Evolutionary conservation across 2,888 invertebrate genomes (phyloP).

Genomic region (Parascotia fuliginaria): DNA sequence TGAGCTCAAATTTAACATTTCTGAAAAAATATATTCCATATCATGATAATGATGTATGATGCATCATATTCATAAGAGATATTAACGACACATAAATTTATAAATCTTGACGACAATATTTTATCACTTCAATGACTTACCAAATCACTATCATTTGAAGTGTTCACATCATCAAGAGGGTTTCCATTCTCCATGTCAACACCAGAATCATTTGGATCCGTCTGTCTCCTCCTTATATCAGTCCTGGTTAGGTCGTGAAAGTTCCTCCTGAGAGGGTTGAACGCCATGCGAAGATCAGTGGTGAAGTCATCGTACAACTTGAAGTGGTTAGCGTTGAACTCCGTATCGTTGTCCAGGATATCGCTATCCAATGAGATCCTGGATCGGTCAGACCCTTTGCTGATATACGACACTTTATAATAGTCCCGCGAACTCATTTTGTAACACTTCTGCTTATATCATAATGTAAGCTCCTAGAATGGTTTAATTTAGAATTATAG

Average conservation of each 20-base stretch:
- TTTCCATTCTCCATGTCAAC: conserved; percentile 82
- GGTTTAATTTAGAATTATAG: conserved; percentile 35
- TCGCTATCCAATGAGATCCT: conserved; percentile 58
- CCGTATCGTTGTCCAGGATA: conserved; percentile 77
- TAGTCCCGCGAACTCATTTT: conserved; percentile 77
- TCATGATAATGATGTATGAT: not conserved
- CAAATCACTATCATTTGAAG: conserved; percentile 76
- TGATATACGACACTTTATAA: conserved; percentile 73
- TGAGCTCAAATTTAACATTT: not conserved
- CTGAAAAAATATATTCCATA: too few relatives aligned
- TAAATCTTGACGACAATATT: not conserved
- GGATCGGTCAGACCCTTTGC: conserved; percentile 56
- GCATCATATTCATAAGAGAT: too few relatives aligned
- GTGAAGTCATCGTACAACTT: conserved; percentile 81
- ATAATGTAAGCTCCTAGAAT: conserved; percentile 43
- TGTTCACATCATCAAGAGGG: conserved; percentile 63
- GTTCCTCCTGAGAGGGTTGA: conserved; percentile 67
- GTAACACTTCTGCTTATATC: conserved; percentile 37
- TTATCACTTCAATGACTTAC: conserved; percentile 61
- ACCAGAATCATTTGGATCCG: conserved; percentile 78
- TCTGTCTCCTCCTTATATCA: conserved; percentile 53
- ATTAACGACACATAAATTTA: not conserved
- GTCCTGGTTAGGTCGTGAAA: conserved; percentile 60
- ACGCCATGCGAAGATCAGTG: conserved; percentile 73
- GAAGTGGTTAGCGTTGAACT: conserved; percentile 82